Conservation (phyloP, 2,797 vertebrate genomes). For the Momotus momota region DNA sequence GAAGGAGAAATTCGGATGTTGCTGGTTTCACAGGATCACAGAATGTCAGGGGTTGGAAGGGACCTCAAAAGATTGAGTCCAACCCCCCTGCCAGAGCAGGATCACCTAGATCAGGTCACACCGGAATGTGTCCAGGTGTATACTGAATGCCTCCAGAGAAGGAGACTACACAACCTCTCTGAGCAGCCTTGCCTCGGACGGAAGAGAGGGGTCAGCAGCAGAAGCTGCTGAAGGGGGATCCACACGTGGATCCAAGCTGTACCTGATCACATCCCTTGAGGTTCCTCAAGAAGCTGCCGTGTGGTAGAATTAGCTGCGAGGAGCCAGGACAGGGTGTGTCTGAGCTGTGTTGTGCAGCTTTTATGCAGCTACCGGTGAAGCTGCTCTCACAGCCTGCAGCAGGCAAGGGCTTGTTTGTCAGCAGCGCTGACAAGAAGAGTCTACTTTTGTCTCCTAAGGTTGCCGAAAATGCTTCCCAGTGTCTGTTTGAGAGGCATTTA, state of each 20-base stretch:
- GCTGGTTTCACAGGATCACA: neutral
- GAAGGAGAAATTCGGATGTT: neutral
- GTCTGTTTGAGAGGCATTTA: neutral
- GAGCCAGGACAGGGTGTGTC: rapidly evolving
- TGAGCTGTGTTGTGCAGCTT: neutral
- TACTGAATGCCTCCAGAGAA: too few relatives aligned
- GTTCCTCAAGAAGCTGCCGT: rapidly evolving
- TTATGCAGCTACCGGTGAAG: neutral
- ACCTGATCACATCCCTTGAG: rapidly evolving
- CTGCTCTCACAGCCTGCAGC: rapidly evolving
- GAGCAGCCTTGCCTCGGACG: too few relatives aligned
- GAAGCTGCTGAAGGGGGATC: neutral
- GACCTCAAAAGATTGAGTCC: too few relatives aligned
- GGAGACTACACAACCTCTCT: too few relatives aligned
- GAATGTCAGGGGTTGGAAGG: too few relatives aligned
- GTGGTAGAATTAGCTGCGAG: rapidly evolving
- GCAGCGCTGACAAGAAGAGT: neutral
- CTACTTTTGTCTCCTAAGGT: neutral
- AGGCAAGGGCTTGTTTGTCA: neutral
- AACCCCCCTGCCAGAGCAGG: too few relatives aligned
- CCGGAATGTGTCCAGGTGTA: too few relatives aligned
- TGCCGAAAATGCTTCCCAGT: neutral
- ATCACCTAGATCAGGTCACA: too few relatives aligned
- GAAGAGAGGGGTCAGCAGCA: neutral
- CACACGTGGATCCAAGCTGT: rapidly evolving